Base-by-base conservation (phyloP, 2,888 invertebrate species). In the Cataglyphis altisquamis region DNA sequence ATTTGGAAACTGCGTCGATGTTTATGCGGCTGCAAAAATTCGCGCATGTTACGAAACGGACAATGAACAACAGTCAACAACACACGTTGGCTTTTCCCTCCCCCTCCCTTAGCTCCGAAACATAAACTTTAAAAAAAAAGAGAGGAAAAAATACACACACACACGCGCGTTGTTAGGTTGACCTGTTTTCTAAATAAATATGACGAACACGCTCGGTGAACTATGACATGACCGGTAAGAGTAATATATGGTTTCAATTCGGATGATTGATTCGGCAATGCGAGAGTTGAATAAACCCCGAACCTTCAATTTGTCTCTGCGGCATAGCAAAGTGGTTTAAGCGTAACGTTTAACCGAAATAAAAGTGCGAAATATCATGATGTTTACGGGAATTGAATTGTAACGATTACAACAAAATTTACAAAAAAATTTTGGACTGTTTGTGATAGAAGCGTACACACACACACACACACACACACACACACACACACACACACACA, bases 11-110 rank as follows among this genome's bases (percentile, higher is more conserved):
- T 8, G 2, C 70, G 29, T 70, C 41, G 32, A 60, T 62, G 60
- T 80, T 80, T 80, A 80, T 80, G 57, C 57, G 41, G 32, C 70
- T 21, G 60, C 60, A 72, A 48, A 60, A 80, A 72, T 72, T 80
- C 25, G 45, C 73, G 60, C 55, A 29, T 55, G 29, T 57, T 77
- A 29, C 29, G 55, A 62, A 55, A 29, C 8, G 8, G 52, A 68
- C 52, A 52, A 29, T 68, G 39, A 68, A 68, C 77, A 68, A 12
- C 72, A 57, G 57, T 72, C 78, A 60, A 72, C 63, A 60, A 18
- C 78, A 18, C 78, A 32, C 29, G n/a, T 52, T 52, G n/a, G n/a
- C 52, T n/a, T n/a, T 52, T 52, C 8, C 8, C 52, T 52, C 8
- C n/a, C n/a, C 52, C n/a, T 48, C 29, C 12, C 32, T 60, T 45